phyloP scores from a whole-genome alignment of 64 coral and sea anemone genomes.

The Stichodactyla helianthus region DNA sequence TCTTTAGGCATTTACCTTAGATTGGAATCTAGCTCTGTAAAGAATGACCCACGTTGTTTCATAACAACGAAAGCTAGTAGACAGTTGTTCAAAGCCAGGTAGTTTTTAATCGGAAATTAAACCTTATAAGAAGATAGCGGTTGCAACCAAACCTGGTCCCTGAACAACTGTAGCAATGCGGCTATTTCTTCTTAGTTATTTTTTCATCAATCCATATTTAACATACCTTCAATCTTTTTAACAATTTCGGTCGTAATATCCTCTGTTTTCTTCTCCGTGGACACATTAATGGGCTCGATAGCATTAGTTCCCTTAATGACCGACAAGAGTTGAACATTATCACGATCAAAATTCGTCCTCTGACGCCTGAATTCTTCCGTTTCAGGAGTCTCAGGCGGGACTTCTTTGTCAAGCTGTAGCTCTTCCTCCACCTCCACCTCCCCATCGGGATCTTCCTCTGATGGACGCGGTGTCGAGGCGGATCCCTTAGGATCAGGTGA shows the following conservation, averaged over 20 bases:
- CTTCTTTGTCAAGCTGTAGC: slow-evolving; percentile 39
- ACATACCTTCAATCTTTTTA: slow-evolving; percentile 66
- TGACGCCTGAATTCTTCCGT: slow-evolving; percentile 78
- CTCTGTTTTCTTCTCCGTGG: slow-evolving; percentile 48
- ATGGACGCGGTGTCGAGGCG: slow-evolving; percentile 12
- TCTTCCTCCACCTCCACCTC: not conserved
- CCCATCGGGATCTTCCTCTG: slow-evolving; percentile 47
- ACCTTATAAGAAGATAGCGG: no score
- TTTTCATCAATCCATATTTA: not conserved
- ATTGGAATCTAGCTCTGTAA: no score
- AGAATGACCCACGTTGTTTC: no score
- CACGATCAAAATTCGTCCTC: slow-evolving; percentile 52
- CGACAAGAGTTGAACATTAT: slow-evolving; percentile 67
- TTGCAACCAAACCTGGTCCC: no score
- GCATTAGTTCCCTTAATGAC: slow-evolving; percentile 84
- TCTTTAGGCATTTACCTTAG: no score
- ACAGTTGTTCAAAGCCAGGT: no score
- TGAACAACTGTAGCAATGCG: no score
- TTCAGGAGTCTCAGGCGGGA: slow-evolving; percentile 60
- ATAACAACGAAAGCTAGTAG: no score
- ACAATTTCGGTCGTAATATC: slow-evolving; percentile 43
- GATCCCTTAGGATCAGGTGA: slow-evolving; percentile 32
- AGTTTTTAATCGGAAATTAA: no score
- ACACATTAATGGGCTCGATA: slow-evolving; percentile 62
- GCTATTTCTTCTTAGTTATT: not conserved